These are phyloP conservation scores for Lerema accius DNA, from an alignment of 1,140 invertebrate species.

Conservation along the genomic window DNA sequence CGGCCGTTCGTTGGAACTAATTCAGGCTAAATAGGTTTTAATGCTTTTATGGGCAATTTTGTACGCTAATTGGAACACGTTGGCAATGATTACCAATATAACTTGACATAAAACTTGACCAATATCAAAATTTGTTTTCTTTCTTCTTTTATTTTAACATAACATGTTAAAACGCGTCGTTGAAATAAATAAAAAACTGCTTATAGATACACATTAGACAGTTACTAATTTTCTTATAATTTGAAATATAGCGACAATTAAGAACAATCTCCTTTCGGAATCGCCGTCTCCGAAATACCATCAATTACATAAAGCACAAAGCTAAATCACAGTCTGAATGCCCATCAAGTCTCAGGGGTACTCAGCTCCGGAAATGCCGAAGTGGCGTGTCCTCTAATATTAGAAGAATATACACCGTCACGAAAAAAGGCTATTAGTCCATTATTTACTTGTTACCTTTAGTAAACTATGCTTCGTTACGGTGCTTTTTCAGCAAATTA, in stretches of 20 bases:
- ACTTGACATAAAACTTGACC: neutral
- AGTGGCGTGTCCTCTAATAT: constrained; percentile 47
- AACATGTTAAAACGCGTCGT: too few species aligned
- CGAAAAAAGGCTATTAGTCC: constrained; percentile 63
- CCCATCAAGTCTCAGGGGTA: constrained; percentile 24
- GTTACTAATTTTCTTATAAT: neutral
- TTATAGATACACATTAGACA: too few species aligned
- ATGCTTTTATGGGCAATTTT: constrained; percentile 20
- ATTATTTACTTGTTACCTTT: constrained; percentile 45
- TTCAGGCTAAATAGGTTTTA: constrained; percentile 18
- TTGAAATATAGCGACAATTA: neutral
- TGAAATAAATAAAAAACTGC: too few species aligned
- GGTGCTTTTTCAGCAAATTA: constrained; percentile 48
- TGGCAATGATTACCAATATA: neutral
- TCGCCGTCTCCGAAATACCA: constrained; percentile 14
- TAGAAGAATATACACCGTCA: constrained; percentile 52
- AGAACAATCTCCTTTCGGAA: constrained; percentile 8
- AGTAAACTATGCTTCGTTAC: constrained; percentile 51
- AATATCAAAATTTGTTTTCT: neutral
- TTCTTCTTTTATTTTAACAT: too few species aligned
- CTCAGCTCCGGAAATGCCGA: constrained; percentile 41
- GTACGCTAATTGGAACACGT: constrained; percentile 1
- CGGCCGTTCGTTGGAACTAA: constrained; percentile 12
- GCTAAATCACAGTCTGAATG: constrained; percentile 28
- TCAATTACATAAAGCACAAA: constrained; percentile 23